A percentile compares a stretch with the other conserved stretches of the same genome.
These are phyloP conservation scores for Saturnia japonica DNA, from an alignment of 2,888 invertebrate species.

Conservation along the genomic window DNA sequence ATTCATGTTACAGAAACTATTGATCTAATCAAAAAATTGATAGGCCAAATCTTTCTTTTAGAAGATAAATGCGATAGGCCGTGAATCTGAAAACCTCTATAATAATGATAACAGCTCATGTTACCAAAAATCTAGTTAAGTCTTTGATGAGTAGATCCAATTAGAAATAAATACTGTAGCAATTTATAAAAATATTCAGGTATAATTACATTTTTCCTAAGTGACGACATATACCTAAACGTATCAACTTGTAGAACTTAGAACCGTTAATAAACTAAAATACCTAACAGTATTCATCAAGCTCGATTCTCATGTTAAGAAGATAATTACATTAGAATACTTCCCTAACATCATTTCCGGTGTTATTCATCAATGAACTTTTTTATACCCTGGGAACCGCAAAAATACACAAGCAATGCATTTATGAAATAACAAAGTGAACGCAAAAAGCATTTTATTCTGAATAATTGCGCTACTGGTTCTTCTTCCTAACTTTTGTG, in stretches of 20 bases:
- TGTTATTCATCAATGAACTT: not conserved
- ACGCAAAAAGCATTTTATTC: not conserved
- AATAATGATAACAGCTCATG: too few species aligned
- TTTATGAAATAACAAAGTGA: slow-evolving; percentile 3
- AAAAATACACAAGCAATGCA: not conserved
- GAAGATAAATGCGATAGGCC: too few species aligned
- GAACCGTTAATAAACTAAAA: not conserved
- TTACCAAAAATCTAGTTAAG: too few species aligned
- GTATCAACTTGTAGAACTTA: not conserved
- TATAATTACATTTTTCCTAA: too few species aligned
- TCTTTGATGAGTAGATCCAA: too few species aligned
- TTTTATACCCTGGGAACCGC: not conserved
- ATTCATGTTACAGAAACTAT: too few species aligned
- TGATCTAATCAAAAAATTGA: too few species aligned
- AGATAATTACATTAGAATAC: not conserved
- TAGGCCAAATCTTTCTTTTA: too few species aligned
- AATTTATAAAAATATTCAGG: too few species aligned
- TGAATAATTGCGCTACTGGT: not conserved
- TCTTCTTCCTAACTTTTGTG: not conserved
- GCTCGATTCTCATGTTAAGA: not conserved
- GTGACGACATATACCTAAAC: too few species aligned
- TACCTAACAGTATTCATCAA: not conserved
- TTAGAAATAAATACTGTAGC: too few species aligned
- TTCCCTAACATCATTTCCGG: not conserved
- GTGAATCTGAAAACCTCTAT: too few species aligned